Percentiles rank a stretch among this genome's conserved stretches.
These are phyloP conservation scores for Catharus bicknelli DNA, from an alignment of 2,113 vertebrate species.

Conservation along the genomic window DNA sequence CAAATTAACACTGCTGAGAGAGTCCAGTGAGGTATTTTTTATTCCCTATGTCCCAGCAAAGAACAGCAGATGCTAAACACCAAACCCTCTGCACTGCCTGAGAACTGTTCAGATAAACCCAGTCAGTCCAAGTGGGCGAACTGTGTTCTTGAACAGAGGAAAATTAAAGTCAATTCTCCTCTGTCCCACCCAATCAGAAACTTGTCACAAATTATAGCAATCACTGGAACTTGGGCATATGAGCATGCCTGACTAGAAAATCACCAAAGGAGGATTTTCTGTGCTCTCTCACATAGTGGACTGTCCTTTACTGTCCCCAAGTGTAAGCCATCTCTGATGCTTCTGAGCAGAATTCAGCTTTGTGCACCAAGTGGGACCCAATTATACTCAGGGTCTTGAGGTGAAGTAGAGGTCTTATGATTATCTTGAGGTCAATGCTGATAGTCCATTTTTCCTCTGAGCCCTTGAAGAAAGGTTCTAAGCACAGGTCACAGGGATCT, in stretches of 20 bases:
- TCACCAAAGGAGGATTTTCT: background rate
- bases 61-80: background rate
- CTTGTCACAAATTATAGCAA: background rate
- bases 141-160: background rate
- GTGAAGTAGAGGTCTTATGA: background rate
- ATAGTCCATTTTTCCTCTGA: background rate
- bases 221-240: background rate
- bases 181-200: background rate
- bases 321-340: background rate
- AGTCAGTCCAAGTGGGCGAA: background rate
- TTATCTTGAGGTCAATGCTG: background rate
- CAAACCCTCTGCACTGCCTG: background rate
- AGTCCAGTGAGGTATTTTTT: background rate
- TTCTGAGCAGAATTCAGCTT: background rate
- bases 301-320: background rate
- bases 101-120: background rate
- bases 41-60: background rate
- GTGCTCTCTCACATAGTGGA: background rate
- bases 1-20: background rate
- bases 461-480: background rate
- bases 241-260: background rate
- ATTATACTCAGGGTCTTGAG: background rate
- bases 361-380: background rate
- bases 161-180: background rate
- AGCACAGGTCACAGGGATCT: background rate